Evolutionary conservation across 1,140 invertebrate genomes (phyloP).

Genomic region (Neodiprion lecontei): DNA sequence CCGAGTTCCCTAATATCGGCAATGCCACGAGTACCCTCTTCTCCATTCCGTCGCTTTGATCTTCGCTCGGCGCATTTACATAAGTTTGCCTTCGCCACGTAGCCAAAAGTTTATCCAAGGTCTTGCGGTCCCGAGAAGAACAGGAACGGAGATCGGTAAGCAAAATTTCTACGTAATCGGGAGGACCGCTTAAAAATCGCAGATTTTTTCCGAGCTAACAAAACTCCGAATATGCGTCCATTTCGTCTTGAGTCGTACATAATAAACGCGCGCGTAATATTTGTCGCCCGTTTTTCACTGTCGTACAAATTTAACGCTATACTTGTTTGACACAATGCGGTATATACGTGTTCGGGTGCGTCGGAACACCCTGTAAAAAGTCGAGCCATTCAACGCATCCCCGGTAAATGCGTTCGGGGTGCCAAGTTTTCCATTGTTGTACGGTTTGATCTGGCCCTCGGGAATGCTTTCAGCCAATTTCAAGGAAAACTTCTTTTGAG

Average conservation of each 20-base stretch:
- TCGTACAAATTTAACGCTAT: background rate
- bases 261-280: too few relatives aligned
- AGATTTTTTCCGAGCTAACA: too few relatives aligned
- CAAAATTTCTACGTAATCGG: too few relatives aligned
- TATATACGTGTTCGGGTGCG: too few relatives aligned
- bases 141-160: too few relatives aligned
- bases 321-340: background rate
- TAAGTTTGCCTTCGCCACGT: background rate
- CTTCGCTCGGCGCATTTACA: background rate
- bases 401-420: background rate
- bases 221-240: too few relatives aligned
- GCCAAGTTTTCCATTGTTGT: background rate
- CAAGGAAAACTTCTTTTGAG: background rate
- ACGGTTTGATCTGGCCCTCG: background rate
- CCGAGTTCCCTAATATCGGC: background rate
- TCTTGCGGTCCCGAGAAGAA: too few relatives aligned
- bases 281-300: too few relatives aligned
- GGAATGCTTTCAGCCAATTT: background rate
- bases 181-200: too few relatives aligned
- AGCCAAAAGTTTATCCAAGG: background rate
- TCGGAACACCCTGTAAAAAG: background rate
- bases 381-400: background rate
- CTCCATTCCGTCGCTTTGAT: slow-evolving; percentile 2
- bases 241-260: too few relatives aligned
- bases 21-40: background rate